phyloP scores from a whole-genome alignment of 2,888 invertebrate species.

The Opisthograptis luteolata region DNA sequence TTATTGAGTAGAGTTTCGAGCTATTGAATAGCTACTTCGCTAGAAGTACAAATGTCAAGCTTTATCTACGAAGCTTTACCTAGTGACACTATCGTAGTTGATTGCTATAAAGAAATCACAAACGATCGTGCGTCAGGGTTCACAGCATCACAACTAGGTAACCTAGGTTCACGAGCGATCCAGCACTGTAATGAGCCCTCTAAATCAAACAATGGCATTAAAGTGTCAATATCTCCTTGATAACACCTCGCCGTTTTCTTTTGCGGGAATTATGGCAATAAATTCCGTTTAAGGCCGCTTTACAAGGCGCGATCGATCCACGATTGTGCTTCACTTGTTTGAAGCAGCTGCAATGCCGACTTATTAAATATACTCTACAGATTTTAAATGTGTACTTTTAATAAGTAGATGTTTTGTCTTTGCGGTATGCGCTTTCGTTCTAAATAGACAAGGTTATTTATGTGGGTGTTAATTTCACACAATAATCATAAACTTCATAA shows the following conservation, averaged over 20 bases:
- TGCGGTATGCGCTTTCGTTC: too few species aligned
- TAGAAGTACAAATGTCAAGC: constrained; percentile 24
- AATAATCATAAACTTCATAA: too few species aligned
- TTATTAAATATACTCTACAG: background rate
- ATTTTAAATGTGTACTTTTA: background rate
- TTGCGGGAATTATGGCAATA: constrained; percentile 79
- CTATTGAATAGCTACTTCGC: too few species aligned
- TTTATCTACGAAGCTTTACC: too few species aligned
- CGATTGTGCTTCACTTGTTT: constrained; percentile 33
- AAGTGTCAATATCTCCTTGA: constrained; percentile 81
- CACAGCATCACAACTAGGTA: constrained; percentile 57
- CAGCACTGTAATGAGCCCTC: constrained; percentile 77
- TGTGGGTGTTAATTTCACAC: too few species aligned
- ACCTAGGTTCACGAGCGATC: constrained; percentile 52
- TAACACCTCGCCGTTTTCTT: constrained; percentile 81
- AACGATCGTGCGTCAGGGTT: constrained; percentile 54
- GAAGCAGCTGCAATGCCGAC: background rate
- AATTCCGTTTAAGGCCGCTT: constrained; percentile 55
- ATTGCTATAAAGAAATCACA: constrained; percentile 58
- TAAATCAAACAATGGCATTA: constrained; percentile 85
- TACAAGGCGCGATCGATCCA: constrained; percentile 30
- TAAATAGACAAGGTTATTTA: too few species aligned
- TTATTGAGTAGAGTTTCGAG: too few species aligned
- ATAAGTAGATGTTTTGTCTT: too few species aligned
- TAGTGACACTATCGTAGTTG: constrained; percentile 4